These are phyloP conservation scores for Artemia sinica DNA, from an alignment of 2,888 invertebrate genomes.

Conservation along the genomic window DNA sequence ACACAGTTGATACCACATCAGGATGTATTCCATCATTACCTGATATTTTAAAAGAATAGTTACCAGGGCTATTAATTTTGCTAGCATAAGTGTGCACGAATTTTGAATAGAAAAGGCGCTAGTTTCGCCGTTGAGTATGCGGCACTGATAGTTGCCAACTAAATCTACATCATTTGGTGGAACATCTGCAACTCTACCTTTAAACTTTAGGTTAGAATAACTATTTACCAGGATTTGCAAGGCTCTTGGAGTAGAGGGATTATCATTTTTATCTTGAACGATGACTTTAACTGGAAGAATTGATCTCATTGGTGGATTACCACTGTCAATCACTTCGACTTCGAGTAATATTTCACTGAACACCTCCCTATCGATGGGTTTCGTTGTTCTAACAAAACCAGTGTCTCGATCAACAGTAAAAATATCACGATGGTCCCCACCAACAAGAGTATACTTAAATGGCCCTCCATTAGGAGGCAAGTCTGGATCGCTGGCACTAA, in stretches of 20 bases:
- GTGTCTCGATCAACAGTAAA: conserved; percentile 60
- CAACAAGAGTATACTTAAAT: conserved; percentile 59
- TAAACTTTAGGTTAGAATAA: conserved; percentile 42
- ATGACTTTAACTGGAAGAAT: conserved; percentile 56
- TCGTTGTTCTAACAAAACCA: conserved; percentile 59
- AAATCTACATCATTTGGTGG: conserved; percentile 79
- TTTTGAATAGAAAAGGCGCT: conserved; percentile 43
- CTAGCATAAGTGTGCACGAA: conserved; percentile 64
- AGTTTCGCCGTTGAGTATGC: conserved; percentile 39
- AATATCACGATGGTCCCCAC: conserved; percentile 55
- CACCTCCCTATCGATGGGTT: conserved; percentile 60
- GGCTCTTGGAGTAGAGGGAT: conserved; percentile 63
- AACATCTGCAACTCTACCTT: conserved; percentile 66
- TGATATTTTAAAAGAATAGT: conserved; percentile 48
- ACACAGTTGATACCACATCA: conserved; percentile 69
- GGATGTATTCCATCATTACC: conserved; percentile 78
- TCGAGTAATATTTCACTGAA: conserved; percentile 54
- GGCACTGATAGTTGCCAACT: conserved; percentile 74
- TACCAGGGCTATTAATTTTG: conserved; percentile 34
- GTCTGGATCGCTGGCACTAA: conserved; percentile 76
- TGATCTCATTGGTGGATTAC: conserved; percentile 61
- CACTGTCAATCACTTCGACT: conserved; percentile 75
- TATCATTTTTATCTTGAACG: conserved; percentile 74
- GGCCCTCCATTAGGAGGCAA: conserved; percentile 77
- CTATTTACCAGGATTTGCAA: conserved; percentile 50